Percentiles rank a stretch among this genome's conserved stretches.
Evolutionary conservation across 1,140 invertebrate genomes (phyloP).

Genomic region (Eueides isabella): DNA sequence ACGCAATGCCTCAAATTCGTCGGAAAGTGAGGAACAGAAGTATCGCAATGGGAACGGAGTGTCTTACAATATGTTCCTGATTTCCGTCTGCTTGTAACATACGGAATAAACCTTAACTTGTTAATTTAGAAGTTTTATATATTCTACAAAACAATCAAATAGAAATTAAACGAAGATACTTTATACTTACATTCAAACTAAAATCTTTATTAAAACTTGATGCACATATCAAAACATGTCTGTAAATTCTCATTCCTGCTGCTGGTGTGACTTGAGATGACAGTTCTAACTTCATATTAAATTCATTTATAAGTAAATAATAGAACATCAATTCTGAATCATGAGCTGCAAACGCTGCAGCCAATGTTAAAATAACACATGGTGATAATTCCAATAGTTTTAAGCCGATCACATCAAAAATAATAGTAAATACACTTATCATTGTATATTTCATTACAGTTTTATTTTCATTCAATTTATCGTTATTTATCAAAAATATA

Average conservation of each 20-base stretch:
- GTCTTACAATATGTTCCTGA: too few species aligned
- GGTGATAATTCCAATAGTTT: conserved; percentile 26
- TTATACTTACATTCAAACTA: conserved; percentile 45
- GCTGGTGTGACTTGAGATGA: conserved; percentile 30
- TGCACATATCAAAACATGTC: conserved; percentile 48
- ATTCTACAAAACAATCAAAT: not conserved
- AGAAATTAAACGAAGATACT: not conserved
- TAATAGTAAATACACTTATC: conserved; percentile 35
- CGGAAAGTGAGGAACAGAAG: too few species aligned
- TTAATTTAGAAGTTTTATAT: too few species aligned
- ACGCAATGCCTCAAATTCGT: too few species aligned
- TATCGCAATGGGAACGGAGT: too few species aligned
- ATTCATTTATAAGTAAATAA: conserved; percentile 46
- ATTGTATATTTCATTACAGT: not conserved
- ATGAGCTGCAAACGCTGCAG: conserved; percentile 48
- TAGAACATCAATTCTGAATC: conserved; percentile 54
- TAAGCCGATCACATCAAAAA: conserved; percentile 46
- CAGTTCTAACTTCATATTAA: conserved; percentile 49
- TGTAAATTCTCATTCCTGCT: conserved; percentile 48
- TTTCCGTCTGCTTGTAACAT: too few species aligned
- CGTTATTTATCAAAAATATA: conserved; percentile 26
- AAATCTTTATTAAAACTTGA: conserved; percentile 54
- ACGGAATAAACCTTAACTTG: too few species aligned
- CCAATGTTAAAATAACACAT: conserved; percentile 39
- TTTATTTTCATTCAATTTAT: not conserved